Base-by-base conservation (phyloP, 2,888 invertebrate species). In the Bibio marci region DNA sequence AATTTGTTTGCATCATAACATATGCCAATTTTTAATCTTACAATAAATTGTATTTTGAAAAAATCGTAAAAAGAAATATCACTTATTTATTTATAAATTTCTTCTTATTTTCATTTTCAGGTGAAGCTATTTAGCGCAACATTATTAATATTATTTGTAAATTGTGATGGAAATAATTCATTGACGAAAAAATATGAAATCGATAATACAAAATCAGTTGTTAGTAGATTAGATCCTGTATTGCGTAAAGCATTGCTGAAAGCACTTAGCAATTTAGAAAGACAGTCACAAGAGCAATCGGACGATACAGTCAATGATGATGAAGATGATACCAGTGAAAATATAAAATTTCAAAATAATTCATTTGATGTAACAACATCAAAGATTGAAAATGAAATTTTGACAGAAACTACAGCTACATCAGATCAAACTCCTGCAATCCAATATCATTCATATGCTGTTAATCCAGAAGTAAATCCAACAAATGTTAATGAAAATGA, bases 201-300 rank as follows among this genome's bases (percentile, higher is more conserved):
- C 31, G 36, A 40, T 25, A 30, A 35, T 18, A 30, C 35, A 25
- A 28, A 25, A 12, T 39, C 39, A 8, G 22, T 35, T 28, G 40
- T 40, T 7, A 36, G 36, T 30, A 22, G 32, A 42, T 58, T 83
- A 40, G 82, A 83, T 55, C 75, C 76, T 33, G 78, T 76, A 45
- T 70, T 86, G 26, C 66, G 83, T 13, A 73, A 75, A 57, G 85
- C 39, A 2, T 14, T 39, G 7, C 13, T 39, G 12, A 76, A 75
- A 59, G 85, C 83, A 11, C 65, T 86, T 4, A 76, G 73, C 37
- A 80, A 82, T 50, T 62, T 85, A 36, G 82, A 85, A 58, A 70
- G 73, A 45, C 74, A 71, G 45, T 69, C 64, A 36, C 54, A 59
- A 14, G 67, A 67, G 15, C 53, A 51, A 1, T 53, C 52, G 3